Conservation (phyloP, 92 coral and sea anemone genomes). For the Nematostella vectensis region DNA sequence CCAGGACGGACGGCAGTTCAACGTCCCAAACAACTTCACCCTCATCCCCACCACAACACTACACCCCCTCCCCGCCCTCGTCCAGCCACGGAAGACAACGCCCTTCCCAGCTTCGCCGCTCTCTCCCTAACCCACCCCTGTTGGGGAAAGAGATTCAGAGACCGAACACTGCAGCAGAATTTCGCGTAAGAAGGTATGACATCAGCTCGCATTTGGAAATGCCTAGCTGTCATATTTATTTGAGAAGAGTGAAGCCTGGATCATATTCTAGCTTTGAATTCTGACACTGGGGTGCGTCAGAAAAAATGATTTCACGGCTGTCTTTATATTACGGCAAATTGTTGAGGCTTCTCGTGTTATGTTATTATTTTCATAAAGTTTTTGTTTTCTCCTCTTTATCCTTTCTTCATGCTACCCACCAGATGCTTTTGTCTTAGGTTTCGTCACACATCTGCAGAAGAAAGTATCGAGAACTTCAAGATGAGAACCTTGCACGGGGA, state of each 20-base stretch:
- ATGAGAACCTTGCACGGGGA: constrained; percentile 36
- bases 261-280: no score
- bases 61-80: constrained; percentile 73
- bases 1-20: constrained; percentile 18
- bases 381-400: no score
- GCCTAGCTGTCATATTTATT: no score
- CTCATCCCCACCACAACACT: constrained; percentile 14
- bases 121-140: constrained; percentile 70
- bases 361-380: no score
- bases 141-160: constrained; percentile 42
- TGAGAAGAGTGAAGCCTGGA: no score
- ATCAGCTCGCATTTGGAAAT: neutral
- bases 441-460: constrained; percentile 74
- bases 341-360: no score
- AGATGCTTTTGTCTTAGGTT: constrained; percentile 24
- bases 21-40: constrained; percentile 36
- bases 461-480: constrained; percentile 31
- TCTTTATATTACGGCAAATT: no score
- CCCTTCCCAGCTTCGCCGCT: constrained; percentile 48
- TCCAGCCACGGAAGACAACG: constrained; percentile 31
- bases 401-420: neutral
- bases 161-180: constrained; percentile 59
- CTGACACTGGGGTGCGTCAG: no score
- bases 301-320: no score
- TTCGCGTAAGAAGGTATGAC: constrained; percentile 53